phyloP scores from a whole-genome alignment of 2,113 vertebrate genomes.

The Chionodraco myersi region DNA sequence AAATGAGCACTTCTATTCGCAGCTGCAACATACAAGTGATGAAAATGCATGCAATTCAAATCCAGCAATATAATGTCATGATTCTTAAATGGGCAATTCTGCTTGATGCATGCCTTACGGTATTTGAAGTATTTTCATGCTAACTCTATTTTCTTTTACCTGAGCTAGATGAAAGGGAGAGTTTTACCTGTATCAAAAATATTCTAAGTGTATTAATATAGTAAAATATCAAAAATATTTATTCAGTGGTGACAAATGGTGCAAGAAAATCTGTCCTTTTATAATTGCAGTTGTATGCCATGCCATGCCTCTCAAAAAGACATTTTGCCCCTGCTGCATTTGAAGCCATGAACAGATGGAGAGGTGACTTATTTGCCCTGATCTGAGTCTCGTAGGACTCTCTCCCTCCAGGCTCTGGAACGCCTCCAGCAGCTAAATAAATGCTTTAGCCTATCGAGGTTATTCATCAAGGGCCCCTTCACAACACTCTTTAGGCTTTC shows the following conservation, averaged over 20 bases:
- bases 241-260: too few species aligned
- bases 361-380: constrained; percentile 45
- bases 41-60: not conserved
- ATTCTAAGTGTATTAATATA: too few species aligned
- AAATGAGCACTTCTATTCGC: not conserved
- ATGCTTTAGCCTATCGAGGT: constrained; percentile 10
- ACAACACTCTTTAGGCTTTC: not conserved
- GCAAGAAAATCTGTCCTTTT: not conserved
- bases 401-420: constrained; percentile 50
- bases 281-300: not conserved
- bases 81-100: not conserved
- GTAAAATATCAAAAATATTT: too few species aligned
- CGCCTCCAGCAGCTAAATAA: constrained; percentile 41
- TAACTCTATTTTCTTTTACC: too few species aligned
- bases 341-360: constrained; percentile 59
- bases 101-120: not conserved
- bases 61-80: not conserved
- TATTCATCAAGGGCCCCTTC: constrained; percentile 2
- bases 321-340: constrained; percentile 45
- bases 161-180: too few species aligned
- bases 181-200: too few species aligned
- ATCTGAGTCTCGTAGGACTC: constrained; percentile 32
- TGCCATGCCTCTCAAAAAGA: constrained; percentile 7
- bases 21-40: not conserved
- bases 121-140: not conserved